A percentile compares a stretch with the other conserved stretches of the same genome.
These are phyloP conservation scores for Zygogramma bicolorata DNA, from an alignment of 2,888 invertebrate species.

Conservation along the genomic window DNA sequence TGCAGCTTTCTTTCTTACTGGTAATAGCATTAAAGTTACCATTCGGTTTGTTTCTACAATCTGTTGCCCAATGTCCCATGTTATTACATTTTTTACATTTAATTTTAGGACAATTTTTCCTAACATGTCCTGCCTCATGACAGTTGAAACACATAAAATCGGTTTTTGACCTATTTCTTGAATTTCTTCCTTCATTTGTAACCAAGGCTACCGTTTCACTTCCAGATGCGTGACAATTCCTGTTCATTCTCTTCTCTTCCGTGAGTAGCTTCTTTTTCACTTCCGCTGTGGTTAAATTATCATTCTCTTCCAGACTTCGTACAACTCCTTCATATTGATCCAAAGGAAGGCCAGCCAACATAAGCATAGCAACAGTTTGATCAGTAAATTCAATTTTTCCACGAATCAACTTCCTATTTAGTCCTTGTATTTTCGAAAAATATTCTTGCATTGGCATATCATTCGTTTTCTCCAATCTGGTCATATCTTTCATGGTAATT, in stretches of 20 bases:
- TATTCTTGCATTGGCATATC: neutral
- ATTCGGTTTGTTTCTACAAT: neutral
- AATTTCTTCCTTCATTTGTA: neutral
- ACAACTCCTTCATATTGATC: no score
- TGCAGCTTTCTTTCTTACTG: neutral
- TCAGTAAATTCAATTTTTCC: no score
- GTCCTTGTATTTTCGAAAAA: no score
- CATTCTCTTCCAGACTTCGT: no score
- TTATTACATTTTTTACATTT: neutral
- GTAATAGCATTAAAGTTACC: no score
- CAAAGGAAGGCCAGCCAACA: no score
- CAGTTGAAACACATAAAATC: neutral
- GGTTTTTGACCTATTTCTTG: neutral
- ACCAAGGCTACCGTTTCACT: neutral
- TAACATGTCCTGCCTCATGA: neutral
- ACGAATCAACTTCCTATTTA: no score
- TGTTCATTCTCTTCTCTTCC: neutral
- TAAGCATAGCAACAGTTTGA: no score
- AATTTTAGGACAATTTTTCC: neutral
- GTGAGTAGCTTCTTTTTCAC: neutral
- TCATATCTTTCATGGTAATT: neutral
- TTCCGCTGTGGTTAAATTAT: no score
- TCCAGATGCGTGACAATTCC: neutral
- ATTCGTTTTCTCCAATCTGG: neutral
- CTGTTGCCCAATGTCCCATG: neutral